These are phyloP conservation scores for Punctoribates punctum DNA, from an alignment of 2,888 invertebrate genomes.

Conservation along the genomic window DNA sequence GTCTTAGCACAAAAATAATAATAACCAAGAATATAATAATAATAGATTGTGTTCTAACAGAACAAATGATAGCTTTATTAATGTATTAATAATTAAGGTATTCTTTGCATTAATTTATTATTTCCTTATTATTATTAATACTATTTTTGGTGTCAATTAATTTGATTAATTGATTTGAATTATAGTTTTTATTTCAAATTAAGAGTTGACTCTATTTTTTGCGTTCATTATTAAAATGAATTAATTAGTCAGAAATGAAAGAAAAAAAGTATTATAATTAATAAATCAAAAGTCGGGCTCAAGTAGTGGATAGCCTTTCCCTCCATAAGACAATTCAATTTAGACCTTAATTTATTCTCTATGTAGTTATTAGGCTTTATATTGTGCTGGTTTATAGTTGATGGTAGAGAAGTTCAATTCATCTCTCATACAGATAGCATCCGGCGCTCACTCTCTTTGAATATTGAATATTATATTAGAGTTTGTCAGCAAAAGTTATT, in stretches of 20 bases:
- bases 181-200: not conserved
- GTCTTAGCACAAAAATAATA: not conserved
- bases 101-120: not conserved
- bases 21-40: too few species aligned
- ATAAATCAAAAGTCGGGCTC: constrained; percentile 1
- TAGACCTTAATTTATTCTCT: constrained; percentile 1
- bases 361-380: not conserved
- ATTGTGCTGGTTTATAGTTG: too few species aligned
- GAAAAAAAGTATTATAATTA: constrained; percentile 6
- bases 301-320: not conserved
- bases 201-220: constrained; percentile 2
- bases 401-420: too few species aligned
- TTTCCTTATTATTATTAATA: not conserved
- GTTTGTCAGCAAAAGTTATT: constrained; percentile 29
- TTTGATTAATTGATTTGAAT: constrained; percentile 10
- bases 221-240: not conserved
- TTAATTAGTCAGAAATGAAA: not conserved
- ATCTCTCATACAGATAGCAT: not conserved
- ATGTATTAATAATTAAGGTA: not conserved
- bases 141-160: not conserved
- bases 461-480: constrained; percentile 6
- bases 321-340: constrained; percentile 17
- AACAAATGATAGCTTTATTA: constrained; percentile 21
- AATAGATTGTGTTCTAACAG: too few species aligned
- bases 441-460: constrained; percentile 17